Evolutionary conservation across 2,113 vertebrate genomes (phyloP), one percentile per base, ranked within the genome.

Genomic region (Varanus salvator): DNA sequence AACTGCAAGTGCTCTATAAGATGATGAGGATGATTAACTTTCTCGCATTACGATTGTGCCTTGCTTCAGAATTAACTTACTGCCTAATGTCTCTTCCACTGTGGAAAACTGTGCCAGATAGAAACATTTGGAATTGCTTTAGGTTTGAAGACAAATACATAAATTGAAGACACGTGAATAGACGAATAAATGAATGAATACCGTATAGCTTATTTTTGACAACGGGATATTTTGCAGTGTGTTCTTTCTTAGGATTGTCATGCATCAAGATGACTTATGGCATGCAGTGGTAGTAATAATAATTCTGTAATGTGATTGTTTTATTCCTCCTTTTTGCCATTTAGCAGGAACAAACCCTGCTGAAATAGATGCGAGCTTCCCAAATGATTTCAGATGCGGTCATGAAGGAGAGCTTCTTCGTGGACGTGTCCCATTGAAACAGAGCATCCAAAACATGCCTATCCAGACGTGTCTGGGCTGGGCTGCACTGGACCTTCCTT

Each of bases 401-500:
- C 44, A n/a, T 72, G 27, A 19, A 71, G 23, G 2, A 50, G 15
- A 71, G 21, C 12, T 4, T 85, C 48, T 50, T 2, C 2, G 17
- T 74, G 48, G 48, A 71, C 3, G 52, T 8, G 19, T 3, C 8
- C 23, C 52, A 38, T 57, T 17, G 3, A 34, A 82, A 81, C 31
- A 34, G 17, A 77, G 54, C 80, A 25, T 83, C 48, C 11, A 25
- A 90, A 82, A 78, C 75, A 84, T 78, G 75, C 74, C n/a, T 89
- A 90, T 57, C 71, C 31, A 5, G 48, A 85, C 54, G 4, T 27
- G 15, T 72, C 34, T 44, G 52, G 52, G 87, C 80, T 90, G 44
- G 48, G 88, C 44, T 90, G 80, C 92, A 85, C 44, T 90, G 80
- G 93, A 85, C 90, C 31, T 23, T 82, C 86, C 66, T 0, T 0